Evolutionary conservation across 1,140 invertebrate genomes (phyloP), one percentile per base, ranked within the genome.

Genomic region (Panagrolaimus sp.): DNA sequence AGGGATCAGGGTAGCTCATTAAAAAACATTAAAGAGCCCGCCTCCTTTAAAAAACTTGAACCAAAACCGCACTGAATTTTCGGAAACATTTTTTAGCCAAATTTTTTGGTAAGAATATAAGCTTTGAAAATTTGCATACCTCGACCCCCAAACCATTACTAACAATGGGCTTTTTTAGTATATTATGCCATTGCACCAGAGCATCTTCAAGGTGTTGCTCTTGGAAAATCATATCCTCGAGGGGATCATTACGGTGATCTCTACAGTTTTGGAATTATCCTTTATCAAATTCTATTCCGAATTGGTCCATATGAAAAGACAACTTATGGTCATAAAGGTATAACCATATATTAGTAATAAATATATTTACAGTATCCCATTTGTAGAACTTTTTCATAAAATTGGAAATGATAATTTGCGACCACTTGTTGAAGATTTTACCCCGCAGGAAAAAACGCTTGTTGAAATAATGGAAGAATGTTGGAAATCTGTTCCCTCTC

Each of bases 401-500:
- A n/a, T 52, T 1, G 26, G 26, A 14, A 52, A 52, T 4, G 48
- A 24, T 12, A 24, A 52, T 21, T 9, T 52, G 7, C 14, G 17
- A 10, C 48, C 48, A 21, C 4, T 52, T 52, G 48, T 52, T 8
- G 48, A n/a, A 8, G 48, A 52, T 52, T 52, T 21, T 52, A 24
- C 17, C n/a, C n/a, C 17, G 5, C n/a, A 52, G 4, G 48, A 52
- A 10, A 24, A 52, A 1, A n/a, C 48, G 9, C 62, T 77, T 9
- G 65, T 79, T 46, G 74, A 79, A 0, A 47, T 78, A 26, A 76
- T 77, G 76, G 67, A 74, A 55, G 68, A 76, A 43, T 79, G 76
- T 43, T 80, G 78, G 79, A 55, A 72, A 43, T 63, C 44, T 26
- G 71, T 70, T 43, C 78, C 80, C 0, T 73, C 78, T 2, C 62